phyloP scores from a whole-genome alignment of 2,888 invertebrate genomes.

The Dolomedes plantarius region DNA sequence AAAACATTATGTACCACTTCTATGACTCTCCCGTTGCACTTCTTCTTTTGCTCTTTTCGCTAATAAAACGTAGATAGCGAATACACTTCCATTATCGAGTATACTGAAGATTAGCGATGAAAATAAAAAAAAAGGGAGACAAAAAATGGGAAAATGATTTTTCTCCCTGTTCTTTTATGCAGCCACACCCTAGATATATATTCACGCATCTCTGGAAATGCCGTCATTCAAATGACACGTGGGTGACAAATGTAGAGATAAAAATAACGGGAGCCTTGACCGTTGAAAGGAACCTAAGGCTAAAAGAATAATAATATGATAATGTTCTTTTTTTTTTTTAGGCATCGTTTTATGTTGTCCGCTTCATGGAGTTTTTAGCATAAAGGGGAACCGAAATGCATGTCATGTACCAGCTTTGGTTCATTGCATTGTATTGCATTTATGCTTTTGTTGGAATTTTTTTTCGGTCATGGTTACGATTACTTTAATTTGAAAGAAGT shows the following conservation, averaged over 20 bases:
- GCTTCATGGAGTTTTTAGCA: too few relatives aligned
- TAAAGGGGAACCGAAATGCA: too few relatives aligned
- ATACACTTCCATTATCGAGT: neutral
- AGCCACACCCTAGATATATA: slow-evolving; percentile 1
- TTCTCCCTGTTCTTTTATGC: neutral
- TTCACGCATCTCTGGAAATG: neutral
- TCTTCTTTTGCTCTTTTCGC: neutral
- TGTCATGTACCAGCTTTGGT: too few relatives aligned
- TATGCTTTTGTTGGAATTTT: too few relatives aligned
- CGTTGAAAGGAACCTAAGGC: neutral
- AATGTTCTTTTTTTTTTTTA: too few relatives aligned
- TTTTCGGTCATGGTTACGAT: too few relatives aligned
- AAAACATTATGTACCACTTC: too few relatives aligned
- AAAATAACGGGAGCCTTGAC: neutral
- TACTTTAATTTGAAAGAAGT: too few relatives aligned
- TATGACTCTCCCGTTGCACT: too few relatives aligned
- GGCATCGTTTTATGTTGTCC: too few relatives aligned
- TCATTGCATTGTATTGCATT: too few relatives aligned
- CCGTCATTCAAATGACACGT: neutral
- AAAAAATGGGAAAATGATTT: neutral
- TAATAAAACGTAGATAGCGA: neutral
- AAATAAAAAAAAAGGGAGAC: neutral
- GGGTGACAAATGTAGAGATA: neutral
- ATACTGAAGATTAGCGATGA: neutral
- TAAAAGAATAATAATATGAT: neutral